Conservation (phyloP, 2,113 vertebrate genomes). For the Cathartes aura region DNA sequence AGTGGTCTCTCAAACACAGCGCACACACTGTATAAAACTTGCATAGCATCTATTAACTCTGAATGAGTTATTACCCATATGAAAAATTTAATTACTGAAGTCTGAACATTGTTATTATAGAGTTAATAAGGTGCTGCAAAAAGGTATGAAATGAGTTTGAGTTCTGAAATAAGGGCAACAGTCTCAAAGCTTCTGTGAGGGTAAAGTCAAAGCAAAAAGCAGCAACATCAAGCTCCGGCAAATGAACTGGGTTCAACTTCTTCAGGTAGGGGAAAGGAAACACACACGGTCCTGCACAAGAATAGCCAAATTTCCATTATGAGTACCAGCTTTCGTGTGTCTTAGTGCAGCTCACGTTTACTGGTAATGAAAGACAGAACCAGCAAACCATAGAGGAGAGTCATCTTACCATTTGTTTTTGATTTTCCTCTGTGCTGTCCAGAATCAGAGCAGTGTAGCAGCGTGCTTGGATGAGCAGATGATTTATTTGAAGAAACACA, state of each 20-base stretch:
- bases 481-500: slow-evolving; percentile 76
- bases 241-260: background rate
- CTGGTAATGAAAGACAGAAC: background rate
- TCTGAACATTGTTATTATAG: background rate
- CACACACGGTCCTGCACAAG: rapidly evolving
- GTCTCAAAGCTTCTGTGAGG: background rate
- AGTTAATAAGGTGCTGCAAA: background rate
- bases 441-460: slow-evolving; percentile 79
- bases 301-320: background rate
- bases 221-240: background rate
- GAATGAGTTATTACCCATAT: background rate
- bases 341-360: background rate
- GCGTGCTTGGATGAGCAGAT: slow-evolving; percentile 79
- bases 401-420: slow-evolving; percentile 75
- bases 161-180: background rate
- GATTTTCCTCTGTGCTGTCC: slow-evolving; percentile 81
- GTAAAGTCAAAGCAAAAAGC: background rate
- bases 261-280: background rate
- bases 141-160: background rate
- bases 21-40: background rate
- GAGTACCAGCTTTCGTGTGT: background rate
- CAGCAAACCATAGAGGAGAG: background rate
- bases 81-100: background rate
- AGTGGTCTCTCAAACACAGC: background rate
- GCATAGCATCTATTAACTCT: background rate